These are phyloP conservation scores for Tolmerus cingulatus DNA, from an alignment of 2,888 invertebrate genomes.

Conservation along the genomic window DNA sequence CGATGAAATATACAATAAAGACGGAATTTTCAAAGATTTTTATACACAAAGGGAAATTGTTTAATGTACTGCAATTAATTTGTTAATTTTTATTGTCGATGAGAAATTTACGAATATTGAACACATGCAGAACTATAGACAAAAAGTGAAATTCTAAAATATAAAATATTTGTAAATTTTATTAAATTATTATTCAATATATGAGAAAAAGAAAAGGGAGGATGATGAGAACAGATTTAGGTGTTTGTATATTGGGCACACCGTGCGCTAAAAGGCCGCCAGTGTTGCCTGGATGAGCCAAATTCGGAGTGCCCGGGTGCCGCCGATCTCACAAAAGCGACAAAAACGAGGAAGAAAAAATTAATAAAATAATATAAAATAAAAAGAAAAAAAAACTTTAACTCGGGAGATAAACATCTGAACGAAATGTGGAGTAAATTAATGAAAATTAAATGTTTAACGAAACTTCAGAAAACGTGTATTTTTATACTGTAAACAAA, in stretches of 20 bases:
- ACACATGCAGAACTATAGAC: conserved; percentile 31
- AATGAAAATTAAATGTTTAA: conserved; percentile 38
- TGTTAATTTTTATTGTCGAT: conserved; percentile 28
- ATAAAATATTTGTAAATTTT: conserved; percentile 39
- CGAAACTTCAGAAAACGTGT: conserved; percentile 40
- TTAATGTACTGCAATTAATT: conserved; percentile 4
- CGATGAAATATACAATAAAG: conserved; percentile 31
- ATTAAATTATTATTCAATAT: conserved; percentile 35
- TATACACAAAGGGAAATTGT: conserved; percentile 13
- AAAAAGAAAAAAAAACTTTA: background rate
- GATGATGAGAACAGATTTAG: background rate
- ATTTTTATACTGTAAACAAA: conserved; percentile 43
- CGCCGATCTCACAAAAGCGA: background rate
- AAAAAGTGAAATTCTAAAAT: conserved; percentile 22
- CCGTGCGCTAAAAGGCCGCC: background rate
- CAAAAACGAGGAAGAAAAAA: background rate
- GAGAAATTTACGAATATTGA: conserved; percentile 14
- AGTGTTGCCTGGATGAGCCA: background rate
- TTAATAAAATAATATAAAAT: background rate
- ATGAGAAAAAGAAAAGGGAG: background rate
- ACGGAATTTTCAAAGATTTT: conserved; percentile 33
- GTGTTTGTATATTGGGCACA: conserved; percentile 16
- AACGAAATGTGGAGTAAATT: conserved; percentile 17
- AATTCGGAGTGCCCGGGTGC: background rate
- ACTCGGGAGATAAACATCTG: conserved; percentile 20